These are phyloP conservation scores for Leptura quadrifasciata DNA, from an alignment of 2,888 invertebrate species.

Conservation along the genomic window DNA sequence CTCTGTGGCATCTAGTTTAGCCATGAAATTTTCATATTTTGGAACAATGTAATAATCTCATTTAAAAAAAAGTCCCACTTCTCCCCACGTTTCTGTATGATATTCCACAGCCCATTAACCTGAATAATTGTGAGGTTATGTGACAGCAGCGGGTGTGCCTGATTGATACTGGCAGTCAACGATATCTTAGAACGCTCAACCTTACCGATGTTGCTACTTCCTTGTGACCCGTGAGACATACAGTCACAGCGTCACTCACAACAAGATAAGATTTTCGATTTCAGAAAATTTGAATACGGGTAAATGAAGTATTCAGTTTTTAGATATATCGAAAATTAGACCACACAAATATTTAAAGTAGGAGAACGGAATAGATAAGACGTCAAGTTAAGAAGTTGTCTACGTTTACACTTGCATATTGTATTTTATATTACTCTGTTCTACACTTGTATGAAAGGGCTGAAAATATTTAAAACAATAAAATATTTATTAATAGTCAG, in stretches of 20 bases:
- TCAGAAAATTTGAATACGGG: constrained; percentile 3
- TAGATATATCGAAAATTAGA: not conserved
- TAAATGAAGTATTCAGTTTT: constrained; percentile 1
- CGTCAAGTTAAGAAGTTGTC: too few species aligned
- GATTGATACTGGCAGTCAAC: constrained; percentile 39
- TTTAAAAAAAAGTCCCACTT: constrained; percentile 3
- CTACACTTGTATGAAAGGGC: too few species aligned
- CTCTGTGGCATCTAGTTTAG: too few species aligned
- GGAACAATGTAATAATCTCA: too few species aligned
- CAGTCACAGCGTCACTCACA: constrained; percentile 10
- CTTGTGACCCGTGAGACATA: constrained; percentile 35
- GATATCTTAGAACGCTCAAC: constrained; percentile 39
- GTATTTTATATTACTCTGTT: too few species aligned
- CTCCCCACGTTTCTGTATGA: constrained; percentile 22
- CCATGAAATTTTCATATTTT: too few species aligned
- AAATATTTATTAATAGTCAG: too few species aligned
- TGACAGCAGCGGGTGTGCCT: constrained; percentile 42
- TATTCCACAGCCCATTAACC: constrained; percentile 43
- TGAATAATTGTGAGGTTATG: constrained; percentile 42
- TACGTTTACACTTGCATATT: too few species aligned
- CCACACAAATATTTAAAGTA: not conserved
- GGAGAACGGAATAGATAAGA: not conserved
- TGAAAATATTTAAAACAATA: too few species aligned
- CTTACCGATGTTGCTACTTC: constrained; percentile 37
- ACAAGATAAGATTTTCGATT: constrained; percentile 25